These are phyloP conservation scores for Byasa hedistus DNA, from an alignment of 2,888 invertebrate genomes.

Conservation along the genomic window DNA sequence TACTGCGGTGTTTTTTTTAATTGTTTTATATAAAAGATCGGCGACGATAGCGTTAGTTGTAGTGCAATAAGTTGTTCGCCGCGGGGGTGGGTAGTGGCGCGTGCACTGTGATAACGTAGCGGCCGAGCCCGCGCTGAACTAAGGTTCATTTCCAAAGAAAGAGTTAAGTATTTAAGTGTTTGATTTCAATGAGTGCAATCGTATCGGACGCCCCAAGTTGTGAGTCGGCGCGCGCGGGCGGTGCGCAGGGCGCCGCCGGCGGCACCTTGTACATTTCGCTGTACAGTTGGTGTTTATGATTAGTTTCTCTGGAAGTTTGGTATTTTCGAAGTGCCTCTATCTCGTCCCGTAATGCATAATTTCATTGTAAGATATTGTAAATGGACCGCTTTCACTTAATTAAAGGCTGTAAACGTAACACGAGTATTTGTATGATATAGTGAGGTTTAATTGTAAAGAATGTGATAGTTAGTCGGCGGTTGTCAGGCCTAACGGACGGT, in stretches of 20 bases:
- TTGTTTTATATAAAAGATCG: constrained; percentile 51
- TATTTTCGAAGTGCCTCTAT: constrained; percentile 73
- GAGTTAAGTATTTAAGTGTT: constrained; percentile 59
- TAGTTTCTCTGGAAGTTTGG: constrained; percentile 55
- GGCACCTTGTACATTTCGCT: constrained; percentile 39
- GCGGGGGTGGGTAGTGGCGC: constrained; percentile 40
- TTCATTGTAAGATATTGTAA: constrained; percentile 73
- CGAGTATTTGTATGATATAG: constrained; percentile 53
- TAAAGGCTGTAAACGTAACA: constrained; percentile 63
- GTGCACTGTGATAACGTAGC: constrained; percentile 51
- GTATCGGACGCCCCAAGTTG: constrained; percentile 48
- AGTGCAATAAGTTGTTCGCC: constrained; percentile 66
- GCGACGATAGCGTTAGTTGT: constrained; percentile 51
- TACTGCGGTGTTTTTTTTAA: constrained; percentile 39
- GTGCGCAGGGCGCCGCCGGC: no score
- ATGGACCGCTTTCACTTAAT: constrained; percentile 62
- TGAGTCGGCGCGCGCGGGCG: constrained; percentile 43
- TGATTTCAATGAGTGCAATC: constrained; percentile 65
- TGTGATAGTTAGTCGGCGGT: constrained; percentile 51
- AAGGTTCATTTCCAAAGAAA: constrained; percentile 71
- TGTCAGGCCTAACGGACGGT: constrained; percentile 53
- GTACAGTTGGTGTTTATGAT: constrained; percentile 57
- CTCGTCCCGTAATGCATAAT: constrained; percentile 63
- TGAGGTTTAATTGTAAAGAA: constrained; percentile 47
- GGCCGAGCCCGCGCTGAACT: constrained; percentile 51